Percentiles rank a stretch among this genome's conserved stretches.
These are phyloP conservation scores for Enteromius paludinosus DNA, from an alignment of 2,797 vertebrate genomes.

Conservation along the genomic window DNA sequence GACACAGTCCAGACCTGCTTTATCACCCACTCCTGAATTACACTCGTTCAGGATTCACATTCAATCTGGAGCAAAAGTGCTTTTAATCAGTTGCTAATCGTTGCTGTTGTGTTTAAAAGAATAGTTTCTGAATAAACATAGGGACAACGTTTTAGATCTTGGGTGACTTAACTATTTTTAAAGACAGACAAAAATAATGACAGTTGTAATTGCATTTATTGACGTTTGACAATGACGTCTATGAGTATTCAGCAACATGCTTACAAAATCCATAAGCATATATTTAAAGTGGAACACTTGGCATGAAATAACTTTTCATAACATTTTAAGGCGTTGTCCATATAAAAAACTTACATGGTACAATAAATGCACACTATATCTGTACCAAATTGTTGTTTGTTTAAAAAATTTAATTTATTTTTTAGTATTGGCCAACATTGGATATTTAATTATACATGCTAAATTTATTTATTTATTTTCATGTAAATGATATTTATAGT, in stretches of 20 bases:
- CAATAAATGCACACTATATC: not conserved
- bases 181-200: not conserved
- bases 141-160: not conserved
- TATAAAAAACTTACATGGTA: not conserved
- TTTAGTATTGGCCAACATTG: not conserved
- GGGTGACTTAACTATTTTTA: not conserved
- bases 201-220: not conserved
- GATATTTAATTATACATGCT: not conserved
- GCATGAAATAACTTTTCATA: not conserved
- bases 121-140: no score
- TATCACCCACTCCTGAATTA: constrained; percentile 2
- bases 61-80: not conserved
- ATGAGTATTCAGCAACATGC: not conserved
- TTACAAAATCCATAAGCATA: not conserved
- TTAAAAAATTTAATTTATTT: not conserved
- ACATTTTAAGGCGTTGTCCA: not conserved
- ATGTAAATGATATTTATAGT: not conserved
- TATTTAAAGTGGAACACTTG: not conserved
- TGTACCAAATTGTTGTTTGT: not conserved
- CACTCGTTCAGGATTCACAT: not conserved
- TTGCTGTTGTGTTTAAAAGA: not conserved
- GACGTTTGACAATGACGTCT: not conserved
- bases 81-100: not conserved
- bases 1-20: constrained; percentile 31
- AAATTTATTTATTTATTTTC: not conserved